Percentiles rank a stretch among this genome's conserved stretches.
Conservation (phyloP, 2,113 vertebrate species). For the Pedionomus torquatus region DNA sequence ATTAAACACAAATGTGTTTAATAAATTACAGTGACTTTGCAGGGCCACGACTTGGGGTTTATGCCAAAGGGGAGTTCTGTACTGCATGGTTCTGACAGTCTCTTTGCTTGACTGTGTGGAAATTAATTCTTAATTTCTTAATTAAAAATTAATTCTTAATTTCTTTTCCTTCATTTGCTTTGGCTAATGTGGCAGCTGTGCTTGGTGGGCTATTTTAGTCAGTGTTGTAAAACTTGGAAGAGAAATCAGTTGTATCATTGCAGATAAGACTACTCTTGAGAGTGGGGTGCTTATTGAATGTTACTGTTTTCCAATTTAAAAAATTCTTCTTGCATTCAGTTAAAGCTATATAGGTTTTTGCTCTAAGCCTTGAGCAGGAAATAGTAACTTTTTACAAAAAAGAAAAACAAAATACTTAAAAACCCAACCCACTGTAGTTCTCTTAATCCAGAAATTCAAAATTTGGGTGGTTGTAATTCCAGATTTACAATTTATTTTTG, state of each 20-base stretch:
- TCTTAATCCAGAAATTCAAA: neutral
- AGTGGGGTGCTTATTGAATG: neutral
- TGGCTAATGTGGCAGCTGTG: neutral
- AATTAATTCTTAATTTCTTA: too few relatives aligned
- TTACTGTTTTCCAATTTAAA: neutral
- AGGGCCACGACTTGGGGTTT: neutral
- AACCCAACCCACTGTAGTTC: neutral
- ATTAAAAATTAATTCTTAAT: too few relatives aligned
- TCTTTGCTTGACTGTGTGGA: too few relatives aligned
- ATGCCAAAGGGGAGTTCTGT: neutral
- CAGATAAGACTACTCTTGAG: neutral
- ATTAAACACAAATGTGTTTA: neutral
- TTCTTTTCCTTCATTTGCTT: neutral
- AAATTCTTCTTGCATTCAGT: neutral
- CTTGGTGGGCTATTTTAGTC: neutral
- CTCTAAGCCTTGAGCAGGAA: neutral
- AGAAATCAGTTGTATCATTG: neutral
- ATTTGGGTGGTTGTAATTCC: neutral
- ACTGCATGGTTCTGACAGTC: rapidly evolving
- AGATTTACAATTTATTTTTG: neutral
- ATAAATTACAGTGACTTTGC: neutral
- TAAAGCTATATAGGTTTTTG: neutral
- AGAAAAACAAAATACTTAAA: neutral
- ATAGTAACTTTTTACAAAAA: neutral
- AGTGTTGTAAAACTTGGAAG: neutral